Evolutionary conservation across 2,113 vertebrate genomes (phyloP), one percentile per base, ranked within the genome.

Genomic region (Scatophagus argus): DNA sequence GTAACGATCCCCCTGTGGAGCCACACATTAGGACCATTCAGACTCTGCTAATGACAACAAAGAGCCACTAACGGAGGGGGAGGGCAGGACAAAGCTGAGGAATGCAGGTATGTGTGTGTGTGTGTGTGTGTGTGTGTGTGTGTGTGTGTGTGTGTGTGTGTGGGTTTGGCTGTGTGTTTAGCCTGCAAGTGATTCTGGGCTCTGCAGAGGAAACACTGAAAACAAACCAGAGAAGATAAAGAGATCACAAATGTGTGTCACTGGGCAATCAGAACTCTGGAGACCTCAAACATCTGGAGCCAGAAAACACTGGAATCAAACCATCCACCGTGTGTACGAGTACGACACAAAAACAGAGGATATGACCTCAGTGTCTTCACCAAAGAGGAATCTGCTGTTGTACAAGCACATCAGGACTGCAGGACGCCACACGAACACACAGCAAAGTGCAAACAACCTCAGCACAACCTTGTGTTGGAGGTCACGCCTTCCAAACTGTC

Each of bases 1-100:
- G 81, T 81, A 91, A 90, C 83, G 61, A 86, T 76, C 74, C 83
- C 84, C 89, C 82, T 59, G 77, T 73, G 63, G 89, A 85, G 85
- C 67, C 66, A 36, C 38, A 72, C 86, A 89, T 91, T 87, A 85
- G 76, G 60, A 71, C 87, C 77, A 89, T 92, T 93, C 88, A 89
- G 82, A 49, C 49, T 14, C 84, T 88, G 77, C 84, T 93, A 86
- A 89, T 82, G 87, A 89, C 86, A 92, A 94, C 91, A 93, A 92
- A 91, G 81, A 75, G 21, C 68, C 55, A 67, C 65, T 81, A 90
- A 91, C 61, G 34, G 21, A 39, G 43, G 65, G 68, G 80, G 70
- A 21, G 78, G 77, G 74, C 13, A 0, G 43, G 58, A 86, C 81
- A 81, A 59, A 77, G 79, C 82, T 38, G 59, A 80, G 81, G 82